Evolutionary conservation across 1,140 invertebrate species (phyloP).

Genomic region (Carcinoscorpius rotundicauda): DNA sequence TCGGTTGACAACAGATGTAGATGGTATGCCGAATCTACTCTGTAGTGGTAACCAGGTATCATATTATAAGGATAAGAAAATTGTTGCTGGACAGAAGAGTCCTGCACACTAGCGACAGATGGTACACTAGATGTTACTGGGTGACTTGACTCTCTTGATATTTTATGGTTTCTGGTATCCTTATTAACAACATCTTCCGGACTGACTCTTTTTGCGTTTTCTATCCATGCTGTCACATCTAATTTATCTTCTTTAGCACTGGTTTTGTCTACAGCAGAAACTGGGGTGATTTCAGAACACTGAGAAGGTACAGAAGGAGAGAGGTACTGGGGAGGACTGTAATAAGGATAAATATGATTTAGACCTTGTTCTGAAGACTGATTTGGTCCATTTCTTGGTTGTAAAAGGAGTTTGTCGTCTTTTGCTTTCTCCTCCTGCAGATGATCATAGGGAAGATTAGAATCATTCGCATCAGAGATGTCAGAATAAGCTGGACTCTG

Average conservation of each 20-base stretch:
- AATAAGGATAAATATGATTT: slow-evolving; percentile 38
- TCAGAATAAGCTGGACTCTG: slow-evolving; percentile 92
- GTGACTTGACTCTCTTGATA: not conserved
- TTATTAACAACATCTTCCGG: slow-evolving; percentile 20
- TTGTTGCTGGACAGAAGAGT: slow-evolving; percentile 8
- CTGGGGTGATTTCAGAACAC: slow-evolving; percentile 1
- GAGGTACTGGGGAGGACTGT: slow-evolving; percentile 54
- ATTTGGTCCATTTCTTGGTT: slow-evolving; percentile 29
- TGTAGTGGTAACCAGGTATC: slow-evolving; percentile 49
- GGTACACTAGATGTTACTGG: not conserved
- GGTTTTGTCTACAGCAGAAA: slow-evolving; percentile 8
- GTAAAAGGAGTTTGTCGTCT: slow-evolving; percentile 34
- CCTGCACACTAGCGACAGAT: not conserved
- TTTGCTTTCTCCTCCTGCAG: too few relatives aligned
- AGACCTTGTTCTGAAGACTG: slow-evolving; percentile 16
- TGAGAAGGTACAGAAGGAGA: slow-evolving; percentile 48
- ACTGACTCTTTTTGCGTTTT: slow-evolving; percentile 48
- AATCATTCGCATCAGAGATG: slow-evolving; percentile 78
- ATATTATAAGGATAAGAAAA: slow-evolving; percentile 51
- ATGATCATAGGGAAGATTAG: slow-evolving; percentile 59
- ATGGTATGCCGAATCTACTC: slow-evolving; percentile 45
- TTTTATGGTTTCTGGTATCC: slow-evolving; percentile 30
- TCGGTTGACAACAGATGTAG: slow-evolving; percentile 36
- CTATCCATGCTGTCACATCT: not conserved
- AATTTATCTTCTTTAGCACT: too few relatives aligned